These are phyloP conservation scores for Coptodon rendalli DNA, from an alignment of 2,113 vertebrate genomes.

Conservation along the genomic window DNA sequence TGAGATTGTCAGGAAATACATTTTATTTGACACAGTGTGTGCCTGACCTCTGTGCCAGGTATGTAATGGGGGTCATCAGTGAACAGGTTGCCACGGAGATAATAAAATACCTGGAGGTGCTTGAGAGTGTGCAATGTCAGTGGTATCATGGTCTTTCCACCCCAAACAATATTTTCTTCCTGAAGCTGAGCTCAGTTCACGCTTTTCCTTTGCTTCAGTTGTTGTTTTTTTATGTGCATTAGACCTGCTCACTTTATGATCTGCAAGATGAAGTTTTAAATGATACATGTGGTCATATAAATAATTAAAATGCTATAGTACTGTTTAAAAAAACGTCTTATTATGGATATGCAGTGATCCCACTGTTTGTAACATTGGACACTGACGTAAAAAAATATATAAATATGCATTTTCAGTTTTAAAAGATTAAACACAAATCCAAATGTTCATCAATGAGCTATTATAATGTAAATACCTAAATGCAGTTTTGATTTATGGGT, in stretches of 20 bases:
- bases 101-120: slow-evolving; percentile 55
- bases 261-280: background rate
- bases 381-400: rapidly evolving
- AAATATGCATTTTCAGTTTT: background rate
- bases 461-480: background rate
- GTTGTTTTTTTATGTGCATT: background rate
- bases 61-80: slow-evolving; percentile 59
- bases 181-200: background rate
- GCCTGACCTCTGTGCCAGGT: slow-evolving; percentile 37
- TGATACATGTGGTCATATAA: background rate
- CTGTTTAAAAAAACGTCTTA: background rate
- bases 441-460: background rate
- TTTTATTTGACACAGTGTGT: slow-evolving; percentile 48
- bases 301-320: background rate
- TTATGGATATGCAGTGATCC: background rate
- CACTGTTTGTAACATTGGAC: background rate
- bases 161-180: slow-evolving; percentile 25
- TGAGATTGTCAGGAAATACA: slow-evolving; percentile 48
- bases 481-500: background rate
- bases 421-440: background rate
- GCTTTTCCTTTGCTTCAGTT: background rate
- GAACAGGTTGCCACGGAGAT: slow-evolving; percentile 51
- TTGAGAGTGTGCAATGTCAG: slow-evolving; percentile 30
- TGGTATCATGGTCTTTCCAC: slow-evolving; percentile 35
- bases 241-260: background rate